phyloP scores from a whole-genome alignment of 35 echinoderm and acorn worm species.

The Anneissia japonica region DNA sequence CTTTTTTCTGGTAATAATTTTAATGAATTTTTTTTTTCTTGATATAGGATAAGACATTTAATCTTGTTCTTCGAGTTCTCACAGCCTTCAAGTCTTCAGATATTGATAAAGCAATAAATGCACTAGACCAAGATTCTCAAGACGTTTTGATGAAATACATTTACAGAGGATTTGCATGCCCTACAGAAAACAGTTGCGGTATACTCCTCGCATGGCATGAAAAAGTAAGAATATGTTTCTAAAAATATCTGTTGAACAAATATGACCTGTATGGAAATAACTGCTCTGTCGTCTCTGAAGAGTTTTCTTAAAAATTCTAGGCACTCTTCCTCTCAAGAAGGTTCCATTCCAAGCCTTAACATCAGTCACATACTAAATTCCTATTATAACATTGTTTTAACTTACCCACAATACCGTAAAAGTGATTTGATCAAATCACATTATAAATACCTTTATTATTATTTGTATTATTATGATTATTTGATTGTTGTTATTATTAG shows the following conservation, averaged over 20 bases:
- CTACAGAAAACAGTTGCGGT: constrained; percentile 52
- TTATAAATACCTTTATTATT: too few species aligned
- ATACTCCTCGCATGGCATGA: constrained; percentile 96
- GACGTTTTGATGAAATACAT: constrained; percentile 97
- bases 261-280: neutral
- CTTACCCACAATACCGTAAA: too few species aligned
- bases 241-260: neutral
- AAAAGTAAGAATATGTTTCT: constrained; percentile 49
- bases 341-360: neutral
- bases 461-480: too few species aligned
- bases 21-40: constrained; percentile 4
- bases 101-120: constrained; percentile 62
- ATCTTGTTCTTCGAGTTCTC: constrained; percentile 60
- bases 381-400: too few species aligned
- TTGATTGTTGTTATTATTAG: too few species aligned
- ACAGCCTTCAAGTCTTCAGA: constrained; percentile 68
- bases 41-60: constrained; percentile 51
- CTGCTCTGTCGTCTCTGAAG: neutral
- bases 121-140: constrained; percentile 44
- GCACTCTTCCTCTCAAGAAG: neutral
- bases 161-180: constrained; percentile 70
- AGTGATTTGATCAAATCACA: too few species aligned
- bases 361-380: neutral
- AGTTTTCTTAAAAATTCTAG: neutral
- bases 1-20: too few species aligned